Evolutionary conservation across 2,888 invertebrate species (phyloP).

Genomic region (Phytoseiulus persimilis): DNA sequence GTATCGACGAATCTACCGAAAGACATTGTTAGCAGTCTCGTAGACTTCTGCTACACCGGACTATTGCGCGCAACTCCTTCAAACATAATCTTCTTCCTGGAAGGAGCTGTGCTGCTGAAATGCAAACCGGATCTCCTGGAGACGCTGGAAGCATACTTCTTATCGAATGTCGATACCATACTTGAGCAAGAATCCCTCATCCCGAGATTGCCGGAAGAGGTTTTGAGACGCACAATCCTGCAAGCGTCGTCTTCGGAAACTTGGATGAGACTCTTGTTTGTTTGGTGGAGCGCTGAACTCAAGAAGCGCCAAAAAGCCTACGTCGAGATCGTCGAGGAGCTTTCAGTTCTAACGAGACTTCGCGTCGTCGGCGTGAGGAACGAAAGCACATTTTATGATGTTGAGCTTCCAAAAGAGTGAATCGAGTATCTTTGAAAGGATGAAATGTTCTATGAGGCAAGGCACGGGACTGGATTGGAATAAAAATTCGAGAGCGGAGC

Average conservation of each 20-base stretch:
- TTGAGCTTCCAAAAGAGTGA: not conserved
- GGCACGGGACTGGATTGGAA: too few relatives aligned
- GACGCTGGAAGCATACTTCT: not conserved
- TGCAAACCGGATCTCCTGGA: not conserved
- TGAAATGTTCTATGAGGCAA: not conserved
- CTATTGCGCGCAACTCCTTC: not conserved
- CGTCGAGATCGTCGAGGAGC: constrained; percentile 8
- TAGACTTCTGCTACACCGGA: constrained; percentile 15
- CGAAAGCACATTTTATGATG: not conserved
- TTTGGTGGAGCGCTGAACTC: not conserved
- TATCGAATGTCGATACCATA: not conserved
- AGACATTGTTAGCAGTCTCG: not conserved
- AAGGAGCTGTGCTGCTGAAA: not conserved
- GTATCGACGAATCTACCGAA: not conserved
- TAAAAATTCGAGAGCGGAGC: too few relatives aligned
- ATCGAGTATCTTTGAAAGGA: not conserved
- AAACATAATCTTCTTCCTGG: not conserved
- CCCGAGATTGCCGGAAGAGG: constrained; percentile 10
- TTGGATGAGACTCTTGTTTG: constrained; percentile 6
- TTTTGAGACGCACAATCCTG: not conserved
- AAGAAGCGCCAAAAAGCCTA: constrained; percentile 19
- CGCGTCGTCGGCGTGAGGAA: not conserved
- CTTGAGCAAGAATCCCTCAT: constrained; percentile 10
- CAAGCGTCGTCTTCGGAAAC: not conserved
- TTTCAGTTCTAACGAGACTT: not conserved